Percentiles rank a stretch among this genome's conserved stretches.
Conservation (phyloP, 2,113 vertebrate genomes). For the Cercocebus atys region DNA sequence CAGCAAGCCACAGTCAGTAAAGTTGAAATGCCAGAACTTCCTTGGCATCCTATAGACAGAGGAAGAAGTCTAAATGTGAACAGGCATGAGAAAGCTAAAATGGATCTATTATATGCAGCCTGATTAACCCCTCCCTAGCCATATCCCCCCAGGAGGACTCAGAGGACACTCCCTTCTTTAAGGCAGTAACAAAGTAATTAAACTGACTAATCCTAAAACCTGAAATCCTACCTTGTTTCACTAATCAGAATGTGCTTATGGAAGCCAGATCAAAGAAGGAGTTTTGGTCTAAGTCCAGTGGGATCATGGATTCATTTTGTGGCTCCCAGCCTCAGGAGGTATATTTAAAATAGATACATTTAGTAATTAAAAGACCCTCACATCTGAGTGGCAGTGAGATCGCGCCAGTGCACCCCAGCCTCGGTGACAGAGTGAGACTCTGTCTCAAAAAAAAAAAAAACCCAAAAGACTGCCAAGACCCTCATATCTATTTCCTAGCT, state of each 20-base stretch:
- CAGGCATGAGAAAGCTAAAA: neutral
- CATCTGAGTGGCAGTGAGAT: too few species aligned
- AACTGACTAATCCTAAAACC: constrained; percentile 34
- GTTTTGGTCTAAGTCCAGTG: neutral
- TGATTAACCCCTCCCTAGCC: neutral
- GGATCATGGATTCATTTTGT: neutral
- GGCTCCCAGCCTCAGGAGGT: neutral
- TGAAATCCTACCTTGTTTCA: neutral
- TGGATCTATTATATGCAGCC: neutral
- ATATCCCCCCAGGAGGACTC: neutral
- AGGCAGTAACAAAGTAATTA: neutral
- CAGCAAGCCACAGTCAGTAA: neutral
- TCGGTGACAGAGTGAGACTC: too few species aligned
- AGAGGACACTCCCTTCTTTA: neutral
- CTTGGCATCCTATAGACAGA: neutral
- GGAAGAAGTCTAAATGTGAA: constrained; percentile 9
- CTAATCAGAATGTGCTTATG: neutral
- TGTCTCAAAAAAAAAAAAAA: too few species aligned
- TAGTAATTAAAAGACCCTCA: neutral
- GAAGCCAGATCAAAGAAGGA: neutral
- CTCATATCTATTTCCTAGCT: neutral
- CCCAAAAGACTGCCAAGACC: too few species aligned
- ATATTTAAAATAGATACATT: neutral
- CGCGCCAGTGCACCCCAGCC: too few species aligned
- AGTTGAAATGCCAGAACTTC: neutral